Evolutionary conservation across 2,888 invertebrate species (phyloP).

Genomic region (Heteropelma amictum): DNA sequence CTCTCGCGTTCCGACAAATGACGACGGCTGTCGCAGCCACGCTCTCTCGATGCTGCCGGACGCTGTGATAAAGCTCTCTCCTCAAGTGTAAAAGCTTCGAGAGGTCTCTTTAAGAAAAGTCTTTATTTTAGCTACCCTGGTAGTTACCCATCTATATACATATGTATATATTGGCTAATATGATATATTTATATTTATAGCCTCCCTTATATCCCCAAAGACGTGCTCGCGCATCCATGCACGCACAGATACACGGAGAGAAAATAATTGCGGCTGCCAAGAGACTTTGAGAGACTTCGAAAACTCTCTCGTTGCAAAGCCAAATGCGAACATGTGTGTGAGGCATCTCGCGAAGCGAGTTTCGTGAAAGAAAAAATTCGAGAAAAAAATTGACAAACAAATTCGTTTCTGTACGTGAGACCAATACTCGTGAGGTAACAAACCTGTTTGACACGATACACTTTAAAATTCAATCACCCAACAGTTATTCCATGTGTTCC

Average conservation of each 20-base stretch:
- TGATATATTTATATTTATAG: constrained; percentile 15
- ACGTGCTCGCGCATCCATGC: no score
- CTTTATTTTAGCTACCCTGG: neutral
- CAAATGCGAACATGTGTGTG: neutral
- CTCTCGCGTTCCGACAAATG: constrained; percentile 57
- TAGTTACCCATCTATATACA: neutral
- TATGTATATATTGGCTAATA: neutral
- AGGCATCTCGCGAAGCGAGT: neutral
- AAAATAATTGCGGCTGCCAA: constrained; percentile 6
- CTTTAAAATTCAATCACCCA: no score
- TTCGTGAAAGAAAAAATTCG: neutral
- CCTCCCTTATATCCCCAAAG: no score
- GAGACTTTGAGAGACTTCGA: constrained; percentile 9
- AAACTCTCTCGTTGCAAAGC: neutral
- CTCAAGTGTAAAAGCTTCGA: constrained; percentile 22
- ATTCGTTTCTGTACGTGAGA: no score
- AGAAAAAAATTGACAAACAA: no score
- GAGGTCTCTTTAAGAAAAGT: constrained; percentile 19
- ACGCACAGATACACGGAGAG: no score
- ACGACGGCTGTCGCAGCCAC: constrained; percentile 44
- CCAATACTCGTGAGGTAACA: no score
- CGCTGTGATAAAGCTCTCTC: constrained; percentile 41
- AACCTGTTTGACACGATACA: no score
- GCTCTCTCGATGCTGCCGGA: constrained; percentile 35
- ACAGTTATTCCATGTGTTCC: no score